A percentile compares a stretch with the other conserved stretches of the same genome.
Conservation (phyloP, 2,797 vertebrate genomes). For the Cottoperca gobio region DNA sequence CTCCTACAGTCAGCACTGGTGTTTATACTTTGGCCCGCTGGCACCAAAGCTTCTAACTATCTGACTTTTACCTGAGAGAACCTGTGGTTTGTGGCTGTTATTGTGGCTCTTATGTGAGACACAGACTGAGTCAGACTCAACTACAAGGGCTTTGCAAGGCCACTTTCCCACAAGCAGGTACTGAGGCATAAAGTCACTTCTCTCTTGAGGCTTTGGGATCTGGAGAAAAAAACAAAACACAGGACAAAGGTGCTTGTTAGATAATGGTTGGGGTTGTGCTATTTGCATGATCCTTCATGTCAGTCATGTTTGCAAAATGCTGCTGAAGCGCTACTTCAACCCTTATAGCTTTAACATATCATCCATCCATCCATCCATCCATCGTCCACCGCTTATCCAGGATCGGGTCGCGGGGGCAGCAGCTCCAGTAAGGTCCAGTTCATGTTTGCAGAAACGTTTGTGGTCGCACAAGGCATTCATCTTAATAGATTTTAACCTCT, state of each 20-base stretch:
- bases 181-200: conserved; percentile 58
- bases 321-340: neutral
- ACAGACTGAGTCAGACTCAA: conserved; percentile 69
- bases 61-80: conserved; percentile 50
- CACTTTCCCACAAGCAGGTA: conserved; percentile 67
- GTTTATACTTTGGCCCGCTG: conserved; percentile 52
- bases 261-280: conserved; percentile 6
- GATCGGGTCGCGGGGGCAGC: too few relatives aligned
- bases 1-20: conserved; percentile 38
- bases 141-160: conserved; percentile 59
- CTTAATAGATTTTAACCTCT: neutral
- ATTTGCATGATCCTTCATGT: neutral
- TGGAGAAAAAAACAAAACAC: conserved; percentile 44
- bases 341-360: conserved; percentile 1
- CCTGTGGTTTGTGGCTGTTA: conserved; percentile 59
- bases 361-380: too few relatives aligned
- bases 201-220: conserved; percentile 40
- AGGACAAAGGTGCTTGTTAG: conserved; percentile 23
- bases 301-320: neutral
- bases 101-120: conserved; percentile 46
- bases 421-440: too few relatives aligned
- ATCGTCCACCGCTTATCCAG: too few relatives aligned
- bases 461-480: neutral
- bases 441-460: too few relatives aligned
- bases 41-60: conserved; percentile 45